Evolutionary conservation across 2,113 vertebrate genomes (phyloP), one percentile per base, ranked within the genome.

Genomic region (Chaetodon trifascialis): DNA sequence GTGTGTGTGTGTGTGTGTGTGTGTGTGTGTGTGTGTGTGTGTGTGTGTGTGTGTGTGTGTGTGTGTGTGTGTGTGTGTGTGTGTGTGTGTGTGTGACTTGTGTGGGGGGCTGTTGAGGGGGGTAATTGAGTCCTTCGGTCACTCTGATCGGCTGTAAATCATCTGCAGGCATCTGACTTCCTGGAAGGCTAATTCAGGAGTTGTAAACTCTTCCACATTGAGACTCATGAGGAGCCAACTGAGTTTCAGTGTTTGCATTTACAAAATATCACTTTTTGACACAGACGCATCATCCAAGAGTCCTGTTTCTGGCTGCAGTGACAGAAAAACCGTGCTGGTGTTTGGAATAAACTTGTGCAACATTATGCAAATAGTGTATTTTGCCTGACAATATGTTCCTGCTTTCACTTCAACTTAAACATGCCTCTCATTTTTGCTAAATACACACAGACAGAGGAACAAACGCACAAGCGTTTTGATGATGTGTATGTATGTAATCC

Each of bases 141-240:
- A 84, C 55, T 81, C 19, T 71, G 86, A 85, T 90, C 21, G n/a
- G 78, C 69, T 83, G 83, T 88, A 86, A 91, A 86, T 89, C 86
- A 91, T 91, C 83, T 64, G 69, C 78, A 85, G 77, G 76, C 89
- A 83, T 91, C 82, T 83, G 87, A 89, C 78, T 93, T 93, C 89
- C 80, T 63, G 63, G 86, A 93, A 93, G 76, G 77, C 81, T 65
- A 86, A 87, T 84, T 88, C 74, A 66, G 79, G 76, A 81, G 85
- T 83, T 75, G 55, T 69, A 81, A 82, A 83, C 73, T 81, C 90
- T 90, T 92, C 85, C 86, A 90, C 88, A 86, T 62, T 86, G 64
- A 60, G 60, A 66, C 70, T 83, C 42, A 84, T 72, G 59, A 80
- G 73, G 75, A 82, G 80, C 73, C 62, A 55, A 34, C 5, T 54